Base-by-base conservation (phyloP, 2,113 vertebrate genomes). In the Pogona vitticeps region DNA sequence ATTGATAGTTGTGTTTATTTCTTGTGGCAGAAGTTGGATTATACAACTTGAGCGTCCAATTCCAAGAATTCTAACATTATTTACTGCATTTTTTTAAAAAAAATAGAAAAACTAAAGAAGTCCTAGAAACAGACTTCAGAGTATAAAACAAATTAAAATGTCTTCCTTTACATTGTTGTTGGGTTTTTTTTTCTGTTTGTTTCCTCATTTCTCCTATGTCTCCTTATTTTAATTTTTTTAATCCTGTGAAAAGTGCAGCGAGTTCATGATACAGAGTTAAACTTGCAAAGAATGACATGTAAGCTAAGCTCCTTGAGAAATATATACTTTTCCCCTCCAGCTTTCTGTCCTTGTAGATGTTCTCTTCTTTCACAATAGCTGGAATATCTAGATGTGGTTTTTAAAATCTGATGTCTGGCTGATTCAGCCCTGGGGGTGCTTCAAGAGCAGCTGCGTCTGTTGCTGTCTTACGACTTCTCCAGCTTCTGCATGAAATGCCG, bases 1-100 rank as follows among this genome's bases (percentile, higher is more conserved):
- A 31, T 63, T 82, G 77, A 58, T 70, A 61, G 78, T 61, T 80
- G 89, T 87, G 83, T 14, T 87, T 92, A 82, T 91, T 76, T 65
- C n/a, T 76, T 83, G 76, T 28, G 46, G 33, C 75, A 92, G 89
- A 79, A 36, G 65, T 28, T 79, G 38, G 86, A 90, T 91, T 58
- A 76, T 86, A 92, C 86, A 88, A 70, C 12, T 61, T 1, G 3
- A 26, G 61, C 46, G 63, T 52, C 7, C 0, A 56, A 6, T 77
- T 73, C 58, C 76, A 92, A 89, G 17, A 89, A 3, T 42, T 46
- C 40, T 9, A 86, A 21, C 12, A n/a, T 84, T 88, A 76, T 86
- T 75, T 82, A 71, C 68, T 72, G 13, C 8, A 83, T 67, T 38
- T 61, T 5, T 52, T 52, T 52, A 52, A 6, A 52, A 52, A 52